These are phyloP conservation scores for Acleris holmiana DNA, from an alignment of 2,888 invertebrate species.

Conservation along the genomic window DNA sequence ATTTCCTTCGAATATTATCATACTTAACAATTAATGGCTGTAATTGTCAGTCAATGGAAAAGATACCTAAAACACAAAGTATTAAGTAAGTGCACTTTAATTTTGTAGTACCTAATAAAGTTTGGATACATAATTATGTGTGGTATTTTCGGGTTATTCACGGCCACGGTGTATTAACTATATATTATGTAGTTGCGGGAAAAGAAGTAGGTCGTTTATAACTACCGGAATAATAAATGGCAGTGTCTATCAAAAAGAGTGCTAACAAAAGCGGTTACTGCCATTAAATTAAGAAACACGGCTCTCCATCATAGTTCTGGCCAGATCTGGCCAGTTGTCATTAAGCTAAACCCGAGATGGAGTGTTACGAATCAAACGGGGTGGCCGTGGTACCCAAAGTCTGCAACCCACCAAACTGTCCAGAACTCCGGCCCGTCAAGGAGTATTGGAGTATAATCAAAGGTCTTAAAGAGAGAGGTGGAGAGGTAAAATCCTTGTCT, in stretches of 20 bases:
- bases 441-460: too few relatives aligned
- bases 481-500: too few relatives aligned
- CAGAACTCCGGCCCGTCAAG: constrained; percentile 43
- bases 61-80: too few relatives aligned
- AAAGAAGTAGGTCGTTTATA: constrained; percentile 7
- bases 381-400: constrained; percentile 1
- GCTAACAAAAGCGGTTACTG: constrained; percentile 1
- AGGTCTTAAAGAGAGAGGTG: too few relatives aligned
- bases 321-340: constrained; percentile 2
- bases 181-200: background rate
- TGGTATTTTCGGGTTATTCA: too few relatives aligned
- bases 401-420: background rate
- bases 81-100: too few relatives aligned
- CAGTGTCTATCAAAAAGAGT: constrained; percentile 5
- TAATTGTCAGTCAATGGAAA: too few relatives aligned
- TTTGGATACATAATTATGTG: too few relatives aligned
- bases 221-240: constrained; percentile 2
- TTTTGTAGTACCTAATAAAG: too few relatives aligned
- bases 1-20: too few relatives aligned
- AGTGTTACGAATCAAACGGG: constrained; percentile 3
- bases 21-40: too few relatives aligned
- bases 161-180: too few relatives aligned
- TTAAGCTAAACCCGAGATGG: background rate
- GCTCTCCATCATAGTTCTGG: background rate
- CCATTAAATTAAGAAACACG: constrained; percentile 1